Conservation (phyloP, 2,888 invertebrate genomes). For the Sphinx pinastri region DNA sequence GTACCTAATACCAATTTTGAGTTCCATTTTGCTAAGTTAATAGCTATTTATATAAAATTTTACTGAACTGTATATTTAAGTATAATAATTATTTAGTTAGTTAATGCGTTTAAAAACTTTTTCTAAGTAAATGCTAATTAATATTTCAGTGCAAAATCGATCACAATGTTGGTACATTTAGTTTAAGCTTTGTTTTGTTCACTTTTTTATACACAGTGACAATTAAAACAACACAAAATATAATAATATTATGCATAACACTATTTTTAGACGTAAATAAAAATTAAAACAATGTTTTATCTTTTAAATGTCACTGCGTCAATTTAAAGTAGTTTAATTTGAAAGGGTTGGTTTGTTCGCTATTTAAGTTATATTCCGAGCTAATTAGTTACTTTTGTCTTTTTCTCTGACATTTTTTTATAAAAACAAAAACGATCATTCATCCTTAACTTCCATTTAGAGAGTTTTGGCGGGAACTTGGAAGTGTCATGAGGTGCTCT, state of each 20-base stretch:
- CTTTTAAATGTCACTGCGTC: background rate
- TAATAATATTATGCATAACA: too few species aligned
- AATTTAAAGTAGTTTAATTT: constrained; percentile 1
- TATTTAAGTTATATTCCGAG: background rate
- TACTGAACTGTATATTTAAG: too few species aligned
- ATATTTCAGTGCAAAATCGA: background rate
- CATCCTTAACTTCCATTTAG: too few species aligned
- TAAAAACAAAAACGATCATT: background rate
- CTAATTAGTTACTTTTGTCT: constrained; percentile 1
- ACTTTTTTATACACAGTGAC: background rate
- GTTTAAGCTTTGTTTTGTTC: constrained; percentile 12
- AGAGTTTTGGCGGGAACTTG: too few species aligned
- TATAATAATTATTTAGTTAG: too few species aligned
- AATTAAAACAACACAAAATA: background rate
- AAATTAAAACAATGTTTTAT: too few species aligned
- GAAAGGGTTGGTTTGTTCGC: background rate
- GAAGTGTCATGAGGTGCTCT: too few species aligned
- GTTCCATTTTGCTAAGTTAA: too few species aligned
- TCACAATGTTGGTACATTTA: background rate
- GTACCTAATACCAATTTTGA: too few species aligned
- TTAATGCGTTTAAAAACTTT: background rate
- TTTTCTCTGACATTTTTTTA: background rate
- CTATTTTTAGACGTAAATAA: too few species aligned
- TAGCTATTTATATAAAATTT: too few species aligned
- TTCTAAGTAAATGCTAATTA: background rate